Percentiles rank a stretch among this genome's conserved stretches.
phyloP scores from a whole-genome alignment of 1,140 invertebrate species.

The Apolygus lucorum region DNA sequence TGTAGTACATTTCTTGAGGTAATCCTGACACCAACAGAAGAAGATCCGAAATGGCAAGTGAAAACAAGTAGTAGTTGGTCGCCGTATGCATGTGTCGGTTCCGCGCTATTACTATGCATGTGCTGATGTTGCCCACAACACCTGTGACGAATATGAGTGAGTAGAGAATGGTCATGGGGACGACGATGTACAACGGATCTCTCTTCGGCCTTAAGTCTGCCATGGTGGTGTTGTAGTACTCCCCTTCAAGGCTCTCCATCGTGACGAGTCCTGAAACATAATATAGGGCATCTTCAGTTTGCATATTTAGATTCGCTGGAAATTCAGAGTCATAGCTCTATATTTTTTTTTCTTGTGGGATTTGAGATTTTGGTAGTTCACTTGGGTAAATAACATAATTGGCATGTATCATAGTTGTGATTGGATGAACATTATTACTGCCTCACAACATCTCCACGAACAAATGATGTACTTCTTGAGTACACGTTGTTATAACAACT shows the following conservation, averaged over 20 bases:
- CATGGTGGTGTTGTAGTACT: conserved; percentile 4
- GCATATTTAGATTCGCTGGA: too few species aligned
- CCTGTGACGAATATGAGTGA: conserved; percentile 75
- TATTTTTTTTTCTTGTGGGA: too few species aligned
- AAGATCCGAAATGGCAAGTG: conserved; percentile 82
- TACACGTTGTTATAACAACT: too few species aligned
- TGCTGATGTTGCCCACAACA: conserved; percentile 81
- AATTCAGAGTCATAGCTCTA: too few species aligned
- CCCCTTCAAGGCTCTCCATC: background rate
- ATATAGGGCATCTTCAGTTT: too few species aligned
- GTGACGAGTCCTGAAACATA: too few species aligned
- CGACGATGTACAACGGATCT: conserved; percentile 59
- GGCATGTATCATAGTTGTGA: too few species aligned
- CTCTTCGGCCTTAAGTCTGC: conserved; percentile 40
- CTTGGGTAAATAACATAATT: too few species aligned
- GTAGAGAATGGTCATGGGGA: conserved; percentile 75
- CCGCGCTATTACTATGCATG: conserved; percentile 82
- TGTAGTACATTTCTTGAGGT: conserved; percentile 74
- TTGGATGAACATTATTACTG: too few species aligned
- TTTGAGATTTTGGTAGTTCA: too few species aligned
- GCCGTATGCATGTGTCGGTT: conserved; percentile 90
- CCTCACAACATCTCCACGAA: too few species aligned
- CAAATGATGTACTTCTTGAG: too few species aligned
- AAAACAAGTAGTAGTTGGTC: conserved; percentile 82
- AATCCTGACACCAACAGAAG: conserved; percentile 70